Evolutionary conservation across 2,888 invertebrate genomes (phyloP).

Genomic region (Synanthedon andrenaeformis): DNA sequence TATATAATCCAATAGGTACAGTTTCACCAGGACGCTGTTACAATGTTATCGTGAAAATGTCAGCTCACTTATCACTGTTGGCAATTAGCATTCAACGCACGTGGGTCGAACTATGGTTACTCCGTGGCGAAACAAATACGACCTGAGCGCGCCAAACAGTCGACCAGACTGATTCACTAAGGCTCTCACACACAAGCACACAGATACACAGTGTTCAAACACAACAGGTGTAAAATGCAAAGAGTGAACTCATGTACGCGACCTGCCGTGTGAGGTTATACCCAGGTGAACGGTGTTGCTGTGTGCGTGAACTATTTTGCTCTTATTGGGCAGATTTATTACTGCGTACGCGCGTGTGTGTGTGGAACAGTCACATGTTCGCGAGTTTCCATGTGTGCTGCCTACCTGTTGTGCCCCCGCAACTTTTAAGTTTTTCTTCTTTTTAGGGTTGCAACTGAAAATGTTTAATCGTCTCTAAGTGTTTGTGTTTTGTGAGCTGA

Average conservation of each 20-base stretch:
- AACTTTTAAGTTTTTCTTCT: constrained; percentile 48
- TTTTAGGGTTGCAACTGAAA: constrained; percentile 49
- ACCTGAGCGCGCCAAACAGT: constrained; percentile 60
- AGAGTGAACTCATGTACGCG: constrained; percentile 41
- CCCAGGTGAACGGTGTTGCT: constrained; percentile 34
- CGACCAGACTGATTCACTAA: constrained; percentile 57
- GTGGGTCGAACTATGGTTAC: constrained; percentile 29
- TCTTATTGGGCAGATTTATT: constrained; percentile 60
- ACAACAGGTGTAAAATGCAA: constrained; percentile 60
- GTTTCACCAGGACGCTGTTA: background rate
- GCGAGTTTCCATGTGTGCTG: constrained; percentile 38
- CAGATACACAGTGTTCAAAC: constrained; percentile 34
- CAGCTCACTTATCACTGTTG: constrained; percentile 46
- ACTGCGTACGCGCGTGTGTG: constrained; percentile 28
- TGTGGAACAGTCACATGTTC: constrained; percentile 56
- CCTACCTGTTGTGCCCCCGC: constrained; percentile 62
- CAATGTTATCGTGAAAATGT: constrained; percentile 28
- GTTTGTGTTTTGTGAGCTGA: background rate
- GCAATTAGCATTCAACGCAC: constrained; percentile 49
- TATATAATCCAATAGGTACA: background rate
- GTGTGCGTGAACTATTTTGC: constrained; percentile 60
- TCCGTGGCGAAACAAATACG: constrained; percentile 28
- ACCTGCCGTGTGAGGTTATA: constrained; percentile 49
- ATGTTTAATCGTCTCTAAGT: constrained; percentile 26
- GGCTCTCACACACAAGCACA: constrained; percentile 37